Percentiles rank a stretch among this genome's conserved stretches.
Conservation (phyloP, 2,113 vertebrate species). For the Rutilus rutilus region DNA sequence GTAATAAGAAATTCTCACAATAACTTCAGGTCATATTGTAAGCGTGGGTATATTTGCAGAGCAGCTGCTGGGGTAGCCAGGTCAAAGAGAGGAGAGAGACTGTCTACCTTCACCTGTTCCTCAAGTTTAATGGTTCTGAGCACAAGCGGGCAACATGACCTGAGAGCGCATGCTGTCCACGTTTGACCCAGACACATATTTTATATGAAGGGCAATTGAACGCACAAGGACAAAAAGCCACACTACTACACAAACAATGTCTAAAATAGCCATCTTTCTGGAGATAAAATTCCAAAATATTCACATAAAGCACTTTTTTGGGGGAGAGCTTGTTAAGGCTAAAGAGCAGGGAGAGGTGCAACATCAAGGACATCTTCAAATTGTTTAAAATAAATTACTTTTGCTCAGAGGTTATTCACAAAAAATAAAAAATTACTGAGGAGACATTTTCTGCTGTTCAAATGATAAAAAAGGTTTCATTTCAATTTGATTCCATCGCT, state of each 20-base stretch:
- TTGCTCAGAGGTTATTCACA: constrained; percentile 40
- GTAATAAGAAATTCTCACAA: neutral
- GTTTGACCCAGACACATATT: constrained; percentile 30
- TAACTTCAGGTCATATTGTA: constrained; percentile 8
- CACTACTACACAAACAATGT: neutral
- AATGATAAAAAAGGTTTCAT: constrained; percentile 17
- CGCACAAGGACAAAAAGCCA: constrained; percentile 28
- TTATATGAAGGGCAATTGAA: constrained; percentile 28
- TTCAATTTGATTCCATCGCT: constrained; percentile 49
- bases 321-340: neutral
- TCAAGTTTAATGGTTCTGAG: constrained; percentile 34
- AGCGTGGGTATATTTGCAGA: constrained; percentile 11
- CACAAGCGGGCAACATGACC: neutral
- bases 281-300: neutral
- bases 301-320: neutral
- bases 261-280: neutral
- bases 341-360: neutral
- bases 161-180: constrained; percentile 11
- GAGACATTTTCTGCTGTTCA: constrained; percentile 28
- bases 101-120: constrained; percentile 37
- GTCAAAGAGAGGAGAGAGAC: constrained; percentile 37
- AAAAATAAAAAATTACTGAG: constrained; percentile 22
- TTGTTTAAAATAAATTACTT: constrained; percentile 43
- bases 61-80: constrained; percentile 32
- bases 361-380: constrained; percentile 7